Base-by-base conservation (phyloP, 2,113 vertebrate species). In the Lepisosteus oculatus region DNA sequence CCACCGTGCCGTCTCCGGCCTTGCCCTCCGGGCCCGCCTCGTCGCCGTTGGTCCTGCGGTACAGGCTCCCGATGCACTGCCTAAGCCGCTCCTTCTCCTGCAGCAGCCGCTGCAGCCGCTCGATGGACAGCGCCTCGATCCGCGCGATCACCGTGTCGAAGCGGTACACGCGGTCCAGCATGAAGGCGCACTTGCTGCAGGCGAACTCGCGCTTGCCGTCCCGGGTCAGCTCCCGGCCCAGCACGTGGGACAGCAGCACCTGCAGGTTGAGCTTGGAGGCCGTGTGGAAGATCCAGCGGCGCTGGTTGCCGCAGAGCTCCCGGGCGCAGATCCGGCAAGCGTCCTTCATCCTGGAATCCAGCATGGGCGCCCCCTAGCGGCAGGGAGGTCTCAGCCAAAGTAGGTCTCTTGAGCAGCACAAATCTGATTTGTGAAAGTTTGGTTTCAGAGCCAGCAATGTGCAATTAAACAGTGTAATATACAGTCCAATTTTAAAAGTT, bases 211-310 rank as follows among this genome's bases (percentile, higher is more conserved):
- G 92, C 14, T 85, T 87, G 77, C 97, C 97, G 1, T 98, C 96
- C 8, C 97, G 93, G 74, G 85, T 81, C 72, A 98, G 81, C 80
- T 96, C 95, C 65, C 69, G 85, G 51, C 97, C 95, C 70, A 98
- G 79, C 3, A 95, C 96, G 3, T 98, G 95, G 15, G 97, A 95
- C 3, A 99, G 92, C 81, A 99, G 87, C 71, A 97, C 95, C 85
- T 97, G 96, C 56, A 99, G 88, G 79, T 94, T 98, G 76, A 96
- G 93, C 85, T 94, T 95, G 81, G 95, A 85, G 0, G 94, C 81
- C 0, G 95, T 93, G 82, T 98, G 96, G 80, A 99, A 99, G 84
- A 99, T 96, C 97, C 97, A 99, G 84, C 96, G 86, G n/a, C 97
- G 88, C 84, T 99, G 97, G 84, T 96, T 98, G 6, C 97, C 97